Evolutionary conservation across 2,113 vertebrate species (phyloP), one percentile per base, ranked within the genome.

Genomic region (Microtus richardsoni): DNA sequence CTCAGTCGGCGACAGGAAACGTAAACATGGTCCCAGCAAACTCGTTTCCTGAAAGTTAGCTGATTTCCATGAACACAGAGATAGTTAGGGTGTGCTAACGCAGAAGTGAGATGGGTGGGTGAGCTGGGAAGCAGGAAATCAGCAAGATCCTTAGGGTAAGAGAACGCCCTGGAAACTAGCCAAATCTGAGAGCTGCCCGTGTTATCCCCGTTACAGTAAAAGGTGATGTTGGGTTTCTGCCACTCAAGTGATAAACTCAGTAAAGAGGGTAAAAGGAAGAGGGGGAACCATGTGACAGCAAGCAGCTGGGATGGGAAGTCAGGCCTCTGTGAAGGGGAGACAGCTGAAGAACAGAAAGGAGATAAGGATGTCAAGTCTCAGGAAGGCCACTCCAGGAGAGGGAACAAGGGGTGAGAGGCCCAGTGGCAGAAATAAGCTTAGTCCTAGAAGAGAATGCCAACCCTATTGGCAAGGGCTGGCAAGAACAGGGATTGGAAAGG

Each of bases 21-120:
- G 8, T 95, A 96, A 95, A 89, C 74, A 91, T 52, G 88, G 78
- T 75, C 93, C 82, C 88, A 58, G 91, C 80, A 78, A 92, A 84
- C 85, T 33, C 14, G 49, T 92, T 75, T 92, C 62, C 91, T 89
- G 47, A 82, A 95, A 95, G 93, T 86, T 89, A 89, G 74, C 68
- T 84, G 73, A 77, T 83, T 95, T 3, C 88, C 64, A 24, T 26
- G 66, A 82, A 78, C 66, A 62, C 28, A 47, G 47, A 62, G 17
- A 62, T 39, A 54, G 60, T 66, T 47, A 10, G 62, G 30, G 49
- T 88, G 28, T 77, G 26, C 79, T 68, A 44, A 52, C 0, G 7
- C 12, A 82, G 54, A 77, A 41, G n/a, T 58, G 44, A 86, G 64
- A 5, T 39, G 2, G 9, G 4, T 3, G 5, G 58, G 26, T 22